Evolutionary conservation across 2,797 vertebrate genomes (phyloP).

Genomic region (Anguilla pacifica): DNA sequence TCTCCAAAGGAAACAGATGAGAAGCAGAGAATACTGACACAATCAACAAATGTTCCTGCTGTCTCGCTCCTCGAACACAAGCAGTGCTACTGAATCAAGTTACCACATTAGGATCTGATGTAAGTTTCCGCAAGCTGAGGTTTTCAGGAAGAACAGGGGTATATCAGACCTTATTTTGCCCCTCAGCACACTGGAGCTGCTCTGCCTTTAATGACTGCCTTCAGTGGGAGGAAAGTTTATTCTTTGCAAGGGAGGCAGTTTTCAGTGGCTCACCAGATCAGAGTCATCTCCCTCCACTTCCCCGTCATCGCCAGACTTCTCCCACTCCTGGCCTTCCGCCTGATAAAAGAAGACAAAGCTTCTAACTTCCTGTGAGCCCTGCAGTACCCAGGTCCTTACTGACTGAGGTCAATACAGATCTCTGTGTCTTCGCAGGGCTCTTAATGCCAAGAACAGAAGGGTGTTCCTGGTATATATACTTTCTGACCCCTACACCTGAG

Average conservation of each 20-base stretch:
- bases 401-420: background rate
- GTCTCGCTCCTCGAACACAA: too few relatives aligned
- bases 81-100: background rate
- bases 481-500: background rate
- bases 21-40: too few relatives aligned
- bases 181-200: background rate
- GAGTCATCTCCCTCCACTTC: constrained; percentile 93
- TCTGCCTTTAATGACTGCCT: too few relatives aligned
- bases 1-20: too few relatives aligned
- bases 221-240: too few relatives aligned
- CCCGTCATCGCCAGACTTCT: constrained; percentile 83
- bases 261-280: constrained; percentile 80
- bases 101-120: too few relatives aligned
- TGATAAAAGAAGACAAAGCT: constrained; percentile 42
- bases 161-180: background rate
- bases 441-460: background rate
- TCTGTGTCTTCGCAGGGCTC: background rate
- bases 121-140: background rate
- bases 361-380: background rate
- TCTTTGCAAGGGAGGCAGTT: background rate
- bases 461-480: background rate
- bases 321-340: constrained; percentile 85
- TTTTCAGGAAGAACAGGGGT: background rate
- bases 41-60: too few relatives aligned
- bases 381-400: background rate